Percentiles rank a stretch among this genome's conserved stretches.
Evolutionary conservation across 2,888 invertebrate species (phyloP).

Genomic region (Pristionchus japonicus): DNA sequence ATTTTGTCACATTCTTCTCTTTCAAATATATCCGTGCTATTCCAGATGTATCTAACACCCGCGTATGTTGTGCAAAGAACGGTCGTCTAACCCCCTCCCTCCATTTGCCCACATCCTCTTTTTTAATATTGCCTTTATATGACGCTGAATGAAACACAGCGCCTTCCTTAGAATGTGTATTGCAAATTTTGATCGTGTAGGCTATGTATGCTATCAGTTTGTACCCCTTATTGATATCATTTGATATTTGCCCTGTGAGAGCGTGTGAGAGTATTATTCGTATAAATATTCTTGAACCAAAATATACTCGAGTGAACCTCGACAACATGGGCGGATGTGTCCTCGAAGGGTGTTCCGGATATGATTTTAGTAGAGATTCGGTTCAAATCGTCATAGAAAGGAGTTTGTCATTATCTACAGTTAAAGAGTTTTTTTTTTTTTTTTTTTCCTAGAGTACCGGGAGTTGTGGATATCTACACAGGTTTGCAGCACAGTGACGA

Average conservation of each 20-base stretch:
- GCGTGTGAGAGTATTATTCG: slow-evolving; percentile 8
- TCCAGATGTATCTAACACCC: background rate
- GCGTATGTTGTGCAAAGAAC: slow-evolving; percentile 21
- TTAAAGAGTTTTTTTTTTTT: too few species aligned
- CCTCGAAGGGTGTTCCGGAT: too few species aligned
- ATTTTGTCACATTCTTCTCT: background rate
- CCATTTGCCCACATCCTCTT: background rate
- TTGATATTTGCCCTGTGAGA: slow-evolving; percentile 17
- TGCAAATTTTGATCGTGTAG: background rate
- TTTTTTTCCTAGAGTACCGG: too few species aligned
- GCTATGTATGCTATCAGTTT: too few species aligned
- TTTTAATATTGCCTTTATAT: background rate
- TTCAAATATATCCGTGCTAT: background rate
- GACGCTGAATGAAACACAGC: background rate
- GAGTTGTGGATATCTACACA: too few species aligned
- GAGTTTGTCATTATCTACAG: too few species aligned
- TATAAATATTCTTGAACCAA: background rate
- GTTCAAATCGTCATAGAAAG: too few species aligned
- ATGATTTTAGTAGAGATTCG: too few species aligned
- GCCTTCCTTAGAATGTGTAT: background rate
- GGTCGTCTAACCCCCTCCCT: background rate
- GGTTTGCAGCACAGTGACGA: too few species aligned
- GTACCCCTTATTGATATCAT: background rate
- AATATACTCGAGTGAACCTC: background rate
- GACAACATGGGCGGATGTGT: too few species aligned